Conservation (phyloP, 1,140 invertebrate species). For the Drosophila kohkoa region DNA sequence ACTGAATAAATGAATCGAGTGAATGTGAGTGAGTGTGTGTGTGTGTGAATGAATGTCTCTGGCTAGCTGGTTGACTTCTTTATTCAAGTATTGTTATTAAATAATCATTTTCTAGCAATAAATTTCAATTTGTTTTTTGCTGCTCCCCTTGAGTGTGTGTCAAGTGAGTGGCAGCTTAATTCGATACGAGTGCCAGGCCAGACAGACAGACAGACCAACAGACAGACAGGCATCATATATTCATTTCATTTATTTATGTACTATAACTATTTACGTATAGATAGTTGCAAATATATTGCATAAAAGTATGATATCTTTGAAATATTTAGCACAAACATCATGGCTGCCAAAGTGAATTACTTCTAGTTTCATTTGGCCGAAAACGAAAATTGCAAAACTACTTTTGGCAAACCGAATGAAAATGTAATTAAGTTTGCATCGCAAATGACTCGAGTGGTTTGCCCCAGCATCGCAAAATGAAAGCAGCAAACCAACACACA, state of each 20-base stretch:
- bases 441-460: constrained; percentile 73
- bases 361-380: constrained; percentile 45
- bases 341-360: constrained; percentile 51
- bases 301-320: constrained; percentile 20
- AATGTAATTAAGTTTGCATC: constrained; percentile 79
- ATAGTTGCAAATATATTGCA: background rate
- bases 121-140: constrained; percentile 69
- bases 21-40: too few species aligned
- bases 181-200: constrained; percentile 37
- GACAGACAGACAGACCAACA: too few species aligned
- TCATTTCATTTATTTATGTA: constrained; percentile 12
- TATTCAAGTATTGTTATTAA: constrained; percentile 63
- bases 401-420: constrained; percentile 65
- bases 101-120: constrained; percentile 81
- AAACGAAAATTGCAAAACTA: constrained; percentile 44
- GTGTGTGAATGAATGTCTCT: background rate
- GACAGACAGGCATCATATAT: constrained; percentile 1
- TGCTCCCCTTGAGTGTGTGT: constrained; percentile 23
- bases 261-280: background rate
- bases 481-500: constrained; percentile 1
- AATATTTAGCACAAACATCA: constrained; percentile 55
- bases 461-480: constrained; percentile 27
- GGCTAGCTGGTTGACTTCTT: background rate
- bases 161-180: constrained; percentile 75
- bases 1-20: too few species aligned